Conservation (phyloP, 2,797 vertebrate species). For the Chaenodraco wilsoni region DNA sequence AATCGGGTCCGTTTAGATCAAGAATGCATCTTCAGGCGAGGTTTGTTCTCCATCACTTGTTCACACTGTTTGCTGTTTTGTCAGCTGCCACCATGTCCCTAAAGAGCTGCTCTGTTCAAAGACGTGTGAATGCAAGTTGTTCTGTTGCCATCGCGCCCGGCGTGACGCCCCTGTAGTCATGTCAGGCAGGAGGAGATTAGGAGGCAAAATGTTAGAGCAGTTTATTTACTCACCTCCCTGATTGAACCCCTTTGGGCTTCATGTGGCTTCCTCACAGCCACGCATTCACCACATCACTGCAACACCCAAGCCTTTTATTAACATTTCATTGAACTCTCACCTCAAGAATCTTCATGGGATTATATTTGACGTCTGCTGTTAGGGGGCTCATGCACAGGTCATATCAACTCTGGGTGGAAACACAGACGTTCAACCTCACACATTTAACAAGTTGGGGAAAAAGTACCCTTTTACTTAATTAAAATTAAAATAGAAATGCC, state of each 20-base stretch:
- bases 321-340: slow-evolving; percentile 50
- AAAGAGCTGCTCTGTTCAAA: slow-evolving; percentile 37
- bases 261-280: slow-evolving; percentile 4
- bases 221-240: slow-evolving; percentile 32
- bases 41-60: slow-evolving; percentile 23
- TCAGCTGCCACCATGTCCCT: slow-evolving; percentile 30
- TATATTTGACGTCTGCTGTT: slow-evolving; percentile 6
- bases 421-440: neutral
- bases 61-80: slow-evolving; percentile 37
- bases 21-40: slow-evolving; percentile 2
- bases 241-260: slow-evolving; percentile 31
- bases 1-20: slow-evolving; percentile 11
- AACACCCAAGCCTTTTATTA: slow-evolving; percentile 8
- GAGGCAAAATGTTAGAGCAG: slow-evolving; percentile 7
- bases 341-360: slow-evolving; percentile 1
- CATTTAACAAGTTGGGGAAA: neutral
- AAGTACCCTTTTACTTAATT: no score
- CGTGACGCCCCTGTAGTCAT: neutral
- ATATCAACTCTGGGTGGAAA: neutral
- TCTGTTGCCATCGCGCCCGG: slow-evolving; percentile 2
- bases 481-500: no score
- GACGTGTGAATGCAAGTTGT: slow-evolving; percentile 19
- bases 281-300: slow-evolving; percentile 17
- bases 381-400: neutral
- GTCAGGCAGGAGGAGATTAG: slow-evolving; percentile 15